Conservation (phyloP, 2,797 vertebrate species). For the Eutrigla gurnardus region DNA sequence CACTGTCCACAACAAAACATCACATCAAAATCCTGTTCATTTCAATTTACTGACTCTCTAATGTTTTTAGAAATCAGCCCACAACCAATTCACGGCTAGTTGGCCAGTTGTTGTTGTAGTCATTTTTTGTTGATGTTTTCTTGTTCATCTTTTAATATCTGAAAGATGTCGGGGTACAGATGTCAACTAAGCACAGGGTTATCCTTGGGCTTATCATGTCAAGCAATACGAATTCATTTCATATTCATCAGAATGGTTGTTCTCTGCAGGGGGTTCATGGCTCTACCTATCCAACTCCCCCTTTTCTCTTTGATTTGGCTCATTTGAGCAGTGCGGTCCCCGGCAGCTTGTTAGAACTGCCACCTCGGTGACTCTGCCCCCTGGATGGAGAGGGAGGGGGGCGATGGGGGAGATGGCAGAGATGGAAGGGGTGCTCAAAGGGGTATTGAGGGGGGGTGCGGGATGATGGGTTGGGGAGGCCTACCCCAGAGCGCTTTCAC, state of each 20-base stretch:
- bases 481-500: conserved; percentile 80
- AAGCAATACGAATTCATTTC: conserved; percentile 86
- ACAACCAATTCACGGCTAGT: conserved; percentile 51
- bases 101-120: conserved; percentile 40
- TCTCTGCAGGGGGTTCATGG: conserved; percentile 84
- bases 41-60: conserved; percentile 47
- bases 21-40: conserved; percentile 39
- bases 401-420: conserved; percentile 61
- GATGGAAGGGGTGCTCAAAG: conserved; percentile 77
- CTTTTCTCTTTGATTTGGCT: conserved; percentile 89
- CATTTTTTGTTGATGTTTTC: conserved; percentile 52
- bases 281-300: conserved; percentile 81
- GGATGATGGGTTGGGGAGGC: conserved; percentile 80
- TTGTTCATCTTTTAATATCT: conserved; percentile 68
- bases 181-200: conserved; percentile 71
- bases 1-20: conserved; percentile 43
- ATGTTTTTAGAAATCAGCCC: conserved; percentile 17
- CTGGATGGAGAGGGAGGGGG: conserved; percentile 74
- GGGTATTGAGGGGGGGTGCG: conserved; percentile 62
- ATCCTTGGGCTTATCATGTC: conserved; percentile 85
- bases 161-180: conserved; percentile 64
- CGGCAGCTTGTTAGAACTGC: conserved; percentile 88
- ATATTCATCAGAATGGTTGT: conserved; percentile 86
- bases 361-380: conserved; percentile 87
- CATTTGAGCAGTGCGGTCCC: conserved; percentile 86